Base-by-base conservation (phyloP, 2,797 vertebrate species). In the Forpus xanthops region DNA sequence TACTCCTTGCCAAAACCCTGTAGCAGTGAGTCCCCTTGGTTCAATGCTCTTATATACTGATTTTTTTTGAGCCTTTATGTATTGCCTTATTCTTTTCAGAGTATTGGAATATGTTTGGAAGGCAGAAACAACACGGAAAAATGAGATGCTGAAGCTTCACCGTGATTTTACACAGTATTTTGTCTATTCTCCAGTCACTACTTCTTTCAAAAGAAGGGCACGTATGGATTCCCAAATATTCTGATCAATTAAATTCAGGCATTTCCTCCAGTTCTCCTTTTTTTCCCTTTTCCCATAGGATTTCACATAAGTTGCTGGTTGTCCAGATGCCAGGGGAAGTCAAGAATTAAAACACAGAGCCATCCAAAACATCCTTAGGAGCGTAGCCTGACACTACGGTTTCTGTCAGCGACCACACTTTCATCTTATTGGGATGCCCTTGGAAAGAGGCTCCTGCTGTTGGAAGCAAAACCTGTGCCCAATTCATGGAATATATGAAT, bases 361-460 rank as follows among this genome's bases (percentile, higher is more conserved):
- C 95, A 95, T 93, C 91, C 89, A 94, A 97, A 96, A 93, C 90
- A 96, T 94, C 92, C 93, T 96, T 68, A 88, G 95, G 91, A 61
- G 81, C 58, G 1, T 91, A 96, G 90, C 1, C 86, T 93, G 89
- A 92, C 89, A 90, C 94, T 91, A 94, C 79, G 96, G 94, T 96
- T 97, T 96, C 90, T 94, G 81, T 77, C 94, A 93, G 89, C 1
- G 5, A 96, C 88, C 92, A 94, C 89, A 93, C 96, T 97, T 97
- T 96, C 94, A 95, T 97, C 94, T 94, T 74, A 85, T 93, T 95
- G 93, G 93, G 97, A 96, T 95, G 93, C 91, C 94, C 94, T 93
- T 92, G 86, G 87, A 96, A 95, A 95, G 87, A 68, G 37, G 5
- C 87, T 91, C 15, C 73, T 74, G 93, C 92, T 50, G 68, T 93